Evolutionary conservation across 37 sponge, comb jelly and placozoan genomes (phyloP), one percentile per base, ranked within the genome.

Genomic region (Beroe forskalii): DNA sequence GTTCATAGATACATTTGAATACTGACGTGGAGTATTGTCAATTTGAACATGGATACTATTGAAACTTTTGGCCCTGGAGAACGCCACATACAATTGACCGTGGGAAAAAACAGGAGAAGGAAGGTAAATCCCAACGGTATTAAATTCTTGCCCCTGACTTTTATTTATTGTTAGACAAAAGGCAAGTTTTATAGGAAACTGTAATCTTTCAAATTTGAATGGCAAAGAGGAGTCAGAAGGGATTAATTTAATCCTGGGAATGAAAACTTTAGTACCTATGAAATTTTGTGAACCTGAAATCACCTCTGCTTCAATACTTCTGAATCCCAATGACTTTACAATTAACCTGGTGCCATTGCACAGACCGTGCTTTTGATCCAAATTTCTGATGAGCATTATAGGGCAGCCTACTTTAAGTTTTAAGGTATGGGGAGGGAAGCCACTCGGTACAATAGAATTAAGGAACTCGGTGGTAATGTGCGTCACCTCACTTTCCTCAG

Each of bases 321-420:
- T 23, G 20, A 3, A 32, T 31, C 39, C 38, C 19, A 63, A 12
- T 31, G 62, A 24, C 25, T 30, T 28, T 33, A 90, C 64, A 28
- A 12, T n/a, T 28, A 90, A 63, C n/a, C 90, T 63, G 8, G 66
- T 62, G 67, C 90, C 90, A 63, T 90, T 90, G 63, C 90, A 90
- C 36, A 64, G 39, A 25, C 64, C 90, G 1, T 62, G 6, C n/a
- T 62, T 90, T n/a, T 41, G 67, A 25, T 90, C 90, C 14, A 63
- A n/a, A n/a, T n/a, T n/a, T n/a, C n/a, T n/a, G n/a, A n/a, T n/a
- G n/a, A n/a, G n/a, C n/a, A n/a, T n/a, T n/a, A n/a, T n/a, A n/a
- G n/a, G n/a, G n/a, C n/a, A n/a, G n/a, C n/a, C n/a, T n/a, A n/a
- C n/a, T n/a, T 39, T 62, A 28, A 63, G 90, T 36, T 30, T 32